Conservation (phyloP, 2,888 invertebrate species). For the Trichogramma dendrolimi region DNA sequence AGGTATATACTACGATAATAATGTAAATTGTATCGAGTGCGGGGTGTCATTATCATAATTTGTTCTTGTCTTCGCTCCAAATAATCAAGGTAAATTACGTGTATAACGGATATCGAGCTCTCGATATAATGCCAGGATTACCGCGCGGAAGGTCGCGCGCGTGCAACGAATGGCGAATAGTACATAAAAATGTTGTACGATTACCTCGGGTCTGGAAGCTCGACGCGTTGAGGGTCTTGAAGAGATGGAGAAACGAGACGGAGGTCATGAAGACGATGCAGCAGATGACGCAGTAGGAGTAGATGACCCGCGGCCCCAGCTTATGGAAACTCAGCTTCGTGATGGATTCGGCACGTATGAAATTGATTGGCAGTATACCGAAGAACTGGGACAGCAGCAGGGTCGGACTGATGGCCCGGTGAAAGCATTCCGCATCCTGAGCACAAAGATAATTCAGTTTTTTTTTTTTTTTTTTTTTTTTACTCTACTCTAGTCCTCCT, state of each 20-base stretch:
- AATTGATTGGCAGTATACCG: conserved; percentile 44
- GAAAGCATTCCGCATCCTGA: conserved; percentile 45
- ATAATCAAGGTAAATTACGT: conserved; percentile 8
- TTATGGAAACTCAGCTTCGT: conserved; percentile 36
- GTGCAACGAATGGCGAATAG: not conserved
- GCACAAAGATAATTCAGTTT: conserved; percentile 3
- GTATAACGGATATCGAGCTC: not conserved
- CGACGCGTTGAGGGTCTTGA: conserved; percentile 39
- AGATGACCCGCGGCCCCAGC: conserved; percentile 36
- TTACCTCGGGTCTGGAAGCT: conserved; percentile 42
- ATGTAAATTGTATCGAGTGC: too few relatives aligned
- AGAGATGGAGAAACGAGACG: conserved; percentile 42
- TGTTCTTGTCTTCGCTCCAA: not conserved
- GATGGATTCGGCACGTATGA: conserved; percentile 36
- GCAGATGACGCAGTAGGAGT: conserved; percentile 32
- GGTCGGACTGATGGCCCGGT: conserved; percentile 41
- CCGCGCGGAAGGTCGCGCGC: not conserved
- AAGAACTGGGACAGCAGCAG: conserved; percentile 45
- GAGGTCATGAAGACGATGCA: conserved; percentile 35
- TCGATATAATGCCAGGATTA: too few relatives aligned
- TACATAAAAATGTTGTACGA: too few relatives aligned
- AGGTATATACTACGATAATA: too few relatives aligned
- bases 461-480: not conserved
- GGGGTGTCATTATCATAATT: too few relatives aligned
- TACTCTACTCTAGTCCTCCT: too few relatives aligned